Conservation (phyloP, 2,888 invertebrate genomes). For the Lycophotia porphyrea region DNA sequence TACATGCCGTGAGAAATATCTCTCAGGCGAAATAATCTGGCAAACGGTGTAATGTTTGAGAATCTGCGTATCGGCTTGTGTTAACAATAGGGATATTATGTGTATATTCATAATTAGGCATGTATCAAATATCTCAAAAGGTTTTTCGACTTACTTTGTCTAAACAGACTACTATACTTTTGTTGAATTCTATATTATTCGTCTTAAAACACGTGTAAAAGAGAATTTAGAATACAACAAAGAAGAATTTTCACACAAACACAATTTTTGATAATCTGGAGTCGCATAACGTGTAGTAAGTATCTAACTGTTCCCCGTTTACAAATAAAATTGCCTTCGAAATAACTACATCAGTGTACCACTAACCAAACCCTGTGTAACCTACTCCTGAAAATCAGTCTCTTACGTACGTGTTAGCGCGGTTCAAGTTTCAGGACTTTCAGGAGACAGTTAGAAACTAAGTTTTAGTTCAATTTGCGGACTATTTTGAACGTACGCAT, state of each 20-base stretch:
- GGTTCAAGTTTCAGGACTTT: constrained; percentile 35
- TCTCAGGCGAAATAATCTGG: too few species aligned
- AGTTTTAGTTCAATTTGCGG: constrained; percentile 63
- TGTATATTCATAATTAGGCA: neutral
- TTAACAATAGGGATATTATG: neutral
- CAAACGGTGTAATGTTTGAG: constrained; percentile 20
- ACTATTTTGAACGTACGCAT: constrained; percentile 48
- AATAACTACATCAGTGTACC: neutral
- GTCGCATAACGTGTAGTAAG: neutral
- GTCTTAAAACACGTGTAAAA: neutral
- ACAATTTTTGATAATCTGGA: neutral
- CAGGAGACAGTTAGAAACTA: constrained; percentile 39
- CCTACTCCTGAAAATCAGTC: constrained; percentile 9
- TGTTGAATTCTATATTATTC: neutral
- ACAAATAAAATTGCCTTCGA: neutral
- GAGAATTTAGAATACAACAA: neutral
- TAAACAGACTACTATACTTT: too few species aligned
- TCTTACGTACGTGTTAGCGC: neutral
- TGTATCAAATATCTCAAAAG: neutral
- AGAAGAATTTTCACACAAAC: neutral
- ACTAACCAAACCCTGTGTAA: neutral
- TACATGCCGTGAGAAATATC: too few species aligned
- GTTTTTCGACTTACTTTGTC: neutral
- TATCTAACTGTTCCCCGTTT: neutral
- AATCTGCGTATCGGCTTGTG: neutral